Base-by-base conservation (phyloP, 92 coral and sea anemone genomes). In the Epizoanthus stellaris region DNA sequence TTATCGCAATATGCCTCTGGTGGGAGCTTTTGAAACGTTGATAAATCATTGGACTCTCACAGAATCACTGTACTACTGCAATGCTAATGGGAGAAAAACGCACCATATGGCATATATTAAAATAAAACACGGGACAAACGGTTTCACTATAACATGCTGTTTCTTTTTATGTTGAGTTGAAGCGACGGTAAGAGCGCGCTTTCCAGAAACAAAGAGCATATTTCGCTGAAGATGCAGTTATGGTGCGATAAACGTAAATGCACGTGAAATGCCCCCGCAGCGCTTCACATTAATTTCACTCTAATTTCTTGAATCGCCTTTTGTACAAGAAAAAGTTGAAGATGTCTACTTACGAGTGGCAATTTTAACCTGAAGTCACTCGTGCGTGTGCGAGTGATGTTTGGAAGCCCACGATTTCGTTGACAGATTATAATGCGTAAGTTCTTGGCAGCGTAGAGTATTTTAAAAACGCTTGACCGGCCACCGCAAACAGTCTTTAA, bases 1-100 rank as follows among this genome's bases (percentile, higher is more conserved):
- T 79, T 79, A 79, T 79, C 36, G 64, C 70, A 64, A 79, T 62
- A 64, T 79, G 45, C 83, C 83, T 70, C 72, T 73, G 83, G 43
- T 64, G 83, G 20, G 72, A 52, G 83, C 56, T 63, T 62, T 79
- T 45, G 60, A 79, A 79, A 79, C 65, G 52, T 39, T 52, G 10
- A 45, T 52, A 52, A 52, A 52, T 79, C 73, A 79, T 79, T 11
- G 16, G 72, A 59, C 21, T 42, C 52, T 36, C 70, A 45, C 19
- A 64, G 70, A 62, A 79, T 45, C 39, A 68, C 17, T 68, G 73
- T 68, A 15, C 16, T 68, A 38, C 73, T 79, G 71, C 70, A 70
- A 59, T 42, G 65, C 43, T 69, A 77, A 25, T n/a, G 19, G 43
- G 6, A 45, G 17, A 14, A 52, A 63, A 79, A 63, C 59, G 47